Evolutionary conservation across 2,888 invertebrate genomes (phyloP).

Genomic region (Aphidoletes aphidimyza): DNA sequence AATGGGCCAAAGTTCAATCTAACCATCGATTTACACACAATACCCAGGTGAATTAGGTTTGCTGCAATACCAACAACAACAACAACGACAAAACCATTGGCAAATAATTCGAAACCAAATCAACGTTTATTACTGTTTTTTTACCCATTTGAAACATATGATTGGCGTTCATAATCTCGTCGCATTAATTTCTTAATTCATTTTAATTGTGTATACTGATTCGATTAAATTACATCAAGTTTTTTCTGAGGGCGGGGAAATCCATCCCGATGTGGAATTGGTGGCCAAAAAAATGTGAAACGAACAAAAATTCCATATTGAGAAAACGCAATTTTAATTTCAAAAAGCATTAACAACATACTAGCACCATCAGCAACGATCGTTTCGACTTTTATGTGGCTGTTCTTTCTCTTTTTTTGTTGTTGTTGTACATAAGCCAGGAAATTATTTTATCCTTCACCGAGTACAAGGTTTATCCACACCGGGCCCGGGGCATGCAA

Average conservation of each 20-base stretch:
- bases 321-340: background rate
- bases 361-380: no score
- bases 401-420: background rate
- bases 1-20: no score
- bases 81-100: no score
- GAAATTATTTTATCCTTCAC: slow-evolving; percentile 34
- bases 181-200: background rate
- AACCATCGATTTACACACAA: background rate
- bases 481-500: slow-evolving; percentile 30
- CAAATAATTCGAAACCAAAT: no score
- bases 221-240: background rate
- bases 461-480: slow-evolving; percentile 48
- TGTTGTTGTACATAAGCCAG: background rate
- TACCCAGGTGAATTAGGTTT: slow-evolving; percentile 7
- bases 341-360: no score
- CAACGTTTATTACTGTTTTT: no score
- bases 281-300: background rate
- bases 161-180: background rate
- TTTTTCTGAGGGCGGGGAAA: background rate
- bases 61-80: no score
- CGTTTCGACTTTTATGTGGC: background rate
- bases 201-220: background rate
- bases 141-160: background rate
- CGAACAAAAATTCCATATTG: background rate
- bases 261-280: background rate